A percentile compares a stretch with the other conserved stretches of the same genome.
phyloP scores from a whole-genome alignment of 2,888 invertebrate species.

The Cordilura impudica region DNA sequence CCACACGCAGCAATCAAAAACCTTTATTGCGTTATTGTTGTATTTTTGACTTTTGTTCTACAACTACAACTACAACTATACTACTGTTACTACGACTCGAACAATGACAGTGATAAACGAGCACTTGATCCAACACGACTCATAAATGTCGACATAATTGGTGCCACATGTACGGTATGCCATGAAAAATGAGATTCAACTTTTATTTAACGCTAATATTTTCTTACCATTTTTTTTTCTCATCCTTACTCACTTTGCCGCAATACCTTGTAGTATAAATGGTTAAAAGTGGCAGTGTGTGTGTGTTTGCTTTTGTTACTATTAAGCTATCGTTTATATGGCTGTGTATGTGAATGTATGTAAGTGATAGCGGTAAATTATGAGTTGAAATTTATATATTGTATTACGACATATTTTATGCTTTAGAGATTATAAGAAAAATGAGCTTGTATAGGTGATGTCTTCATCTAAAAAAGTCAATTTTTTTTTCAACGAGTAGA shows the following conservation, averaged over 20 bases:
- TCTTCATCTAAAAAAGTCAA: conserved; percentile 36
- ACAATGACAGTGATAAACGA: conserved; percentile 61
- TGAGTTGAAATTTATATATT: conserved; percentile 32
- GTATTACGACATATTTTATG: conserved; percentile 30
- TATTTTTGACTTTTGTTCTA: neutral
- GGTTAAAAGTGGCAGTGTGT: neutral
- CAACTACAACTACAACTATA: neutral
- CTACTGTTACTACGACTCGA: conserved; percentile 24
- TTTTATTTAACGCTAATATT: conserved; percentile 58
- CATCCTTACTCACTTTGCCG: neutral
- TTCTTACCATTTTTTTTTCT: neutral
- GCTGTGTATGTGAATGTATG: neutral
- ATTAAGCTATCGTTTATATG: neutral
- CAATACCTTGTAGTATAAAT: conserved; percentile 15
- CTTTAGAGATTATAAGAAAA: conserved; percentile 41
- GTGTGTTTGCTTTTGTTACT: neutral
- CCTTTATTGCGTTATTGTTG: conserved; percentile 11
- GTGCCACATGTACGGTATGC: conserved; percentile 58
- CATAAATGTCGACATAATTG: conserved; percentile 63
- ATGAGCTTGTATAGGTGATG: conserved; percentile 43
- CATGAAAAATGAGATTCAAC: conserved; percentile 61
- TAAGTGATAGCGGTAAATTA: conserved; percentile 29
- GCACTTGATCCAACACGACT: conserved; percentile 62
- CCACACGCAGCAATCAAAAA: conserved; percentile 49
- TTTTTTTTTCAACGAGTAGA: neutral